These are phyloP conservation scores for Dendroctonus ponderosae DNA, from an alignment of 1,140 invertebrate species.

Conservation along the genomic window DNA sequence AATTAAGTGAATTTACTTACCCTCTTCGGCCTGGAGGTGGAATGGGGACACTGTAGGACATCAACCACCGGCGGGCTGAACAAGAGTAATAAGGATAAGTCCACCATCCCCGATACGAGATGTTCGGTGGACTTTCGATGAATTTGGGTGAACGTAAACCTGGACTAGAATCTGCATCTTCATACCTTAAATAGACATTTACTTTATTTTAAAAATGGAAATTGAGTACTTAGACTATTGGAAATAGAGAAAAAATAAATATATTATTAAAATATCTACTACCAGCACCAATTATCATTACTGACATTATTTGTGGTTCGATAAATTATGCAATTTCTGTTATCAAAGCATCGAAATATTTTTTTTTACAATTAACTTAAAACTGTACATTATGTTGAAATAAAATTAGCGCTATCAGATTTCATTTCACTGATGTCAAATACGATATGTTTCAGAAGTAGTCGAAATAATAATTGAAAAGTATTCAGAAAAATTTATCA, in stretches of 20 bases:
- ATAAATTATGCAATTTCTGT: too few species aligned
- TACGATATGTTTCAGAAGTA: too few species aligned
- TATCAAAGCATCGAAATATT: too few species aligned
- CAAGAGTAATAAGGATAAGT: constrained; percentile 79
- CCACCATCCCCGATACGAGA: constrained; percentile 73
- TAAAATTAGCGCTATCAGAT: too few species aligned
- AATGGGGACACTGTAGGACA: constrained; percentile 75
- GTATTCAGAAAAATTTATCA: too few species aligned
- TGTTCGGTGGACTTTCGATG: constrained; percentile 63
- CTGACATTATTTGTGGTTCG: too few species aligned
- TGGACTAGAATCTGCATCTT: constrained; percentile 52
- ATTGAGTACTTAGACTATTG: background rate
- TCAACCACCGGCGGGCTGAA: constrained; percentile 66
- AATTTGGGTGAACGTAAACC: constrained; percentile 68
- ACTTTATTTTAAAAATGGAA: background rate
- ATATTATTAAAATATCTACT: background rate
- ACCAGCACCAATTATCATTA: too few species aligned
- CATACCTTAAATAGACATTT: constrained; percentile 48
- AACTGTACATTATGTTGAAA: too few species aligned
- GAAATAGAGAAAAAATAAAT: background rate
- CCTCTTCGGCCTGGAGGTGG: constrained; percentile 61
- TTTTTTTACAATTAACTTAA: too few species aligned
- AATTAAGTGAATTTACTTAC: constrained; percentile 42
- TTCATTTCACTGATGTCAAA: too few species aligned
- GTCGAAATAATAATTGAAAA: too few species aligned